A percentile compares a stretch with the other conserved stretches of the same genome.
Conservation (phyloP, 2,797 vertebrate species). For the Hirundo rustica region DNA sequence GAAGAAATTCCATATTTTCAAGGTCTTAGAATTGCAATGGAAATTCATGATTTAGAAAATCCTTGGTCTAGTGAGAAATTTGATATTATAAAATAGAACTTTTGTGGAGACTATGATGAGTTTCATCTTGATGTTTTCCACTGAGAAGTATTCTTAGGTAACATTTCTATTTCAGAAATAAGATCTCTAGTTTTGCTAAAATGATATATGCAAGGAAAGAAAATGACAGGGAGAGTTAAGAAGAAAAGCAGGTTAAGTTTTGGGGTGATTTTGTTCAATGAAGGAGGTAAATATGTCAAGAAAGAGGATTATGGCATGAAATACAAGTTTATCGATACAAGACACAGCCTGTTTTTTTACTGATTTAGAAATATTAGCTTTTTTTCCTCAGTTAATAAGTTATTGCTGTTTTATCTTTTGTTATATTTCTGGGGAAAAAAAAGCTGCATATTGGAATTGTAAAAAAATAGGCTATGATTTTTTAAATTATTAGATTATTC, state of each 20-base stretch:
- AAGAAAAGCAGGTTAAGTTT: neutral
- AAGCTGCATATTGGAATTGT: neutral
- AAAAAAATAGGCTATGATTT: neutral
- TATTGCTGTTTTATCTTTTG: neutral
- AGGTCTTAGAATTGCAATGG: neutral
- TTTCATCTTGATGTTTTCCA: neutral
- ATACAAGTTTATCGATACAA: neutral
- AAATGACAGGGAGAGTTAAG: neutral
- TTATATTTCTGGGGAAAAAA: neutral
- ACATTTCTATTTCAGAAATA: neutral
- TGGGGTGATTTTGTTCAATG: neutral
- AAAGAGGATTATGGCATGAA: neutral
- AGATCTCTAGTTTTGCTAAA: neutral
- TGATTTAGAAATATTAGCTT: neutral
- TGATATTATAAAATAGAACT: neutral
- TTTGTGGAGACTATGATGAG: neutral
- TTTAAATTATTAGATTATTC: neutral
- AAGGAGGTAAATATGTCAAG: neutral
- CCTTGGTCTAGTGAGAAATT: neutral
- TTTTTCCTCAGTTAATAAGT: neutral
- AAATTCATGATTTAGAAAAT: neutral
- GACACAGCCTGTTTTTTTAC: neutral
- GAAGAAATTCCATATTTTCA: neutral
- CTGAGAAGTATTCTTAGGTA: neutral
- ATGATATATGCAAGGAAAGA: neutral